Conservation (phyloP, 2,113 vertebrate species). For the Phyllostomus discolor region DNA sequence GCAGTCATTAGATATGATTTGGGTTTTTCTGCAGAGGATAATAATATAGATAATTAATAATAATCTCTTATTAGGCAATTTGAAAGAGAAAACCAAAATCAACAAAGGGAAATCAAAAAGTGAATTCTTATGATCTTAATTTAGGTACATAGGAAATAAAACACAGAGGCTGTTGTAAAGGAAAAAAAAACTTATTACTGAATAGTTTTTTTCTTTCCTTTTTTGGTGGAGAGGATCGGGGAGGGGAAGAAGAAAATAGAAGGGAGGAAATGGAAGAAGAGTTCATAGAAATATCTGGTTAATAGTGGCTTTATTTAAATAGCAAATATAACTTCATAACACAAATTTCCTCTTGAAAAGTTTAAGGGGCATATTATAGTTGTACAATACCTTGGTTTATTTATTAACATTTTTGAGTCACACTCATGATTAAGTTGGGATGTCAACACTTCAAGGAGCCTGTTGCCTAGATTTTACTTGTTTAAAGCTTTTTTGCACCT, state of each 20-base stretch:
- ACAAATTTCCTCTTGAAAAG: slow-evolving; percentile 28
- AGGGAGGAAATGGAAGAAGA: neutral
- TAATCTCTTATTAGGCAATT: neutral
- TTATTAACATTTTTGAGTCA: slow-evolving; percentile 83
- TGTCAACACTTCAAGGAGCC: slow-evolving; percentile 68
- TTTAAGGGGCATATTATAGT: neutral
- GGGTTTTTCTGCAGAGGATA: neutral
- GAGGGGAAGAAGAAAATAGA: neutral
- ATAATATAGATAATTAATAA: neutral
- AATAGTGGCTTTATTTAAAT: slow-evolving; percentile 12
- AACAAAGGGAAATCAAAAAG: slow-evolving; percentile 32
- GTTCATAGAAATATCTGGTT: neutral
- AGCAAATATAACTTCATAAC: slow-evolving; percentile 19
- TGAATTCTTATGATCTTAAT: slow-evolving; percentile 13
- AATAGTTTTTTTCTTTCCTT: neutral
- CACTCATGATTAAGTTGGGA: slow-evolving; percentile 80
- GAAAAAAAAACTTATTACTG: neutral
- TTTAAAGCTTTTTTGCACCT: slow-evolving; percentile 76
- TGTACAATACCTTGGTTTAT: slow-evolving; percentile 79
- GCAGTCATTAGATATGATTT: neutral
- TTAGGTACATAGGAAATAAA: neutral
- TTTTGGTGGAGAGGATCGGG: neutral
- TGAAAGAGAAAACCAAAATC: slow-evolving; percentile 39
- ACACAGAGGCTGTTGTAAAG: neutral
- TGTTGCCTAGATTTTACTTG: slow-evolving; percentile 58